A percentile compares a stretch with the other conserved stretches of the same genome.
Conservation (phyloP, 2,113 vertebrate species). For the Zosterops pallidus region DNA sequence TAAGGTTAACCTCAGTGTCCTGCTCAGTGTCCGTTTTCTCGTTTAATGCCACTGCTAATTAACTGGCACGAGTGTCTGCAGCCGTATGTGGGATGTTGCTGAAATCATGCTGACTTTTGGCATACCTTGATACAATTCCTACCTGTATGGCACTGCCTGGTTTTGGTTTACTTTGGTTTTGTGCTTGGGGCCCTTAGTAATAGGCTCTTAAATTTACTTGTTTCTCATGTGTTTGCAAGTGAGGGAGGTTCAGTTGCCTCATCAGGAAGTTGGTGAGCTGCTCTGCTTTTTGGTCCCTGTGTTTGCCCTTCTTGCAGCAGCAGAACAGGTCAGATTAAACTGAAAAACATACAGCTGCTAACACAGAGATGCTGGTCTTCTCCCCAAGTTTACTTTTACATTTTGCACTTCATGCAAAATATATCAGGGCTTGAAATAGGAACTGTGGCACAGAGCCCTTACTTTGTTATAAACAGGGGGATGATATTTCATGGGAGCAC, state of each 20-base stretch:
- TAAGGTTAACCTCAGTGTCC: slow-evolving; percentile 71
- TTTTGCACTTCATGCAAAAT: not conserved
- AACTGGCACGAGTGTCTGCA: slow-evolving; percentile 68
- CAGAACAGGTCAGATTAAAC: not conserved
- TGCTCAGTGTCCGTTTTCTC: slow-evolving; percentile 71
- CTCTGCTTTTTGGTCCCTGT: not conserved
- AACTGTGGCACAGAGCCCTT: not conserved
- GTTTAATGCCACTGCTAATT: slow-evolving; percentile 73
- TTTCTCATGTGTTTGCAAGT: not conserved
- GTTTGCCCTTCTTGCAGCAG: not conserved
- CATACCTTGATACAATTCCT: not conserved
- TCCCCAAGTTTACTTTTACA: not conserved
- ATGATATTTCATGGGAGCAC: not conserved
- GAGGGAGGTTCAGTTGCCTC: not conserved
- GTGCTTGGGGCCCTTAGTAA: slow-evolving; percentile 28
- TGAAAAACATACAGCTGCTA: not conserved
- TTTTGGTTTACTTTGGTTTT: not conserved
- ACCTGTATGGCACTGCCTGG: slow-evolving; percentile 11
- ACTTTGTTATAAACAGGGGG: not conserved
- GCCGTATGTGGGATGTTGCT: slow-evolving; percentile 58
- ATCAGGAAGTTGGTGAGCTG: not conserved
- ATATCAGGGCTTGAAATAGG: not conserved
- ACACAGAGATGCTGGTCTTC: not conserved
- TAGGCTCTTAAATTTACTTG: not conserved
- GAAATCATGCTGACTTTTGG: slow-evolving; percentile 63